Conservation (phyloP, 2,797 vertebrate species). For the Eupleurogrammus muticus region DNA sequence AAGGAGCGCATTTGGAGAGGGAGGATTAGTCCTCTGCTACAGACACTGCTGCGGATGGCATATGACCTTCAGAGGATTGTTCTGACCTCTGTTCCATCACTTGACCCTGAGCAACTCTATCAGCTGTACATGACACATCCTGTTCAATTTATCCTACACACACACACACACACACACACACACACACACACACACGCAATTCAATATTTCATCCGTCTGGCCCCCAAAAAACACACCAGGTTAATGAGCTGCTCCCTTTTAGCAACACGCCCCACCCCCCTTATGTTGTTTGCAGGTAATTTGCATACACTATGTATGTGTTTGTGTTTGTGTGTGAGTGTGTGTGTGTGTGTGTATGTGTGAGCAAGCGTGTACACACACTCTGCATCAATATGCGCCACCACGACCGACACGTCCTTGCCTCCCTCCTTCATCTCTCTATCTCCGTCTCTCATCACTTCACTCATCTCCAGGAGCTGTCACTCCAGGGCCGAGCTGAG, state of each 20-base stretch:
- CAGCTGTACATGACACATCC: constrained; percentile 13
- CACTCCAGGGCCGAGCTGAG: constrained; percentile 32
- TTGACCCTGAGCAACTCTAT: constrained; percentile 63
- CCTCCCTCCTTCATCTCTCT: constrained; percentile 40
- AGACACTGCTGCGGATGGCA: constrained; percentile 34
- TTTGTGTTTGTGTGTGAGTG: background rate
- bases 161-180: constrained; percentile 26
- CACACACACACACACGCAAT: constrained; percentile 26
- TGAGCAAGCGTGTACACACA: background rate
- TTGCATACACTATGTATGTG: constrained; percentile 17
- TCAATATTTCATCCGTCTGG: constrained; percentile 31
- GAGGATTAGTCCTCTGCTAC: constrained; percentile 24
- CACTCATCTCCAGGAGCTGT: constrained; percentile 40
- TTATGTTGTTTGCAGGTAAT: constrained; percentile 35
- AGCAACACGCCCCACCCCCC: constrained; percentile 16
- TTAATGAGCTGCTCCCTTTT: constrained; percentile 58
- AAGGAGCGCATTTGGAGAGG: constrained; percentile 13
- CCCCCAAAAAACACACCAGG: constrained; percentile 30
- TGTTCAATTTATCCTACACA: constrained; percentile 10
- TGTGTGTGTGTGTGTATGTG: too few relatives aligned
- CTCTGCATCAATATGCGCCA: constrained; percentile 44
- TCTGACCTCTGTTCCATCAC: constrained; percentile 51
- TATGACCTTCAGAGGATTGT: constrained; percentile 36
- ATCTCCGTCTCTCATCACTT: constrained; percentile 42
- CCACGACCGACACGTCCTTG: constrained; percentile 49